phyloP scores from a whole-genome alignment of 2,113 vertebrate species.

The Thermophis baileyi region DNA sequence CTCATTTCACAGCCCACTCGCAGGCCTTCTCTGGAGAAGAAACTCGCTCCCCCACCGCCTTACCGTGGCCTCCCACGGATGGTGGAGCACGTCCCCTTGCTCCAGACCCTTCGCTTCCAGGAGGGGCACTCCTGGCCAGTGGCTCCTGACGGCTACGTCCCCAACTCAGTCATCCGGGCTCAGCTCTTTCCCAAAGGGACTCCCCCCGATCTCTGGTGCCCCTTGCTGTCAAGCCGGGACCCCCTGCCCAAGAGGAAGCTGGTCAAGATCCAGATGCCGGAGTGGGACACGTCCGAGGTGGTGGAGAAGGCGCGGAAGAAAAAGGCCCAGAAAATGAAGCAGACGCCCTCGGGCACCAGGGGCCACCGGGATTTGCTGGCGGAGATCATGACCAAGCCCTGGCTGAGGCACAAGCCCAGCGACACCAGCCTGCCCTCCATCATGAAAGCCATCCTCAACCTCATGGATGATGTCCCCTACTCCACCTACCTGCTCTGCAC shows the following conservation, averaged over 20 bases:
- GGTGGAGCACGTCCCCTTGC: background rate
- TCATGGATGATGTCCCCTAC: background rate
- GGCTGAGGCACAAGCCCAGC: conserved; percentile 23
- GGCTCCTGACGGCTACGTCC: conserved; percentile 62
- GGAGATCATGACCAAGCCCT: background rate
- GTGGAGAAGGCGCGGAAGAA: background rate
- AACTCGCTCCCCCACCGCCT: background rate
- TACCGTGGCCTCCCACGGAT: background rate
- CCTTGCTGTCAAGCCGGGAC: conserved; percentile 1
- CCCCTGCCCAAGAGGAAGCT: background rate
- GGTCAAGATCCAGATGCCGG: background rate
- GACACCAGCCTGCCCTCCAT: background rate
- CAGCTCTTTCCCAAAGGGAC: conserved; percentile 46
- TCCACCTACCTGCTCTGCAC: conserved; percentile 26
- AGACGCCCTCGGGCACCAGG: fast-evolving
- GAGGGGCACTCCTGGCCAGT: conserved; percentile 39
- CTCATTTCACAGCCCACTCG: background rate
- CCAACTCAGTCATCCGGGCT: conserved; percentile 60
- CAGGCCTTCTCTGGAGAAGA: background rate
- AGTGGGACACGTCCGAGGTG: background rate
- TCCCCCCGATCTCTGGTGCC: conserved; percentile 15
- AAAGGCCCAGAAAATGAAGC: background rate
- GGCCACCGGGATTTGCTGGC: conserved; percentile 23
- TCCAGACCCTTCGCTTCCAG: conserved; percentile 16
- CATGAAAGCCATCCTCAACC: background rate